A percentile compares a stretch with the other conserved stretches of the same genome.
These are phyloP conservation scores for Coluber constrictor DNA, from an alignment of 2,797 vertebrate species.

Conservation along the genomic window DNA sequence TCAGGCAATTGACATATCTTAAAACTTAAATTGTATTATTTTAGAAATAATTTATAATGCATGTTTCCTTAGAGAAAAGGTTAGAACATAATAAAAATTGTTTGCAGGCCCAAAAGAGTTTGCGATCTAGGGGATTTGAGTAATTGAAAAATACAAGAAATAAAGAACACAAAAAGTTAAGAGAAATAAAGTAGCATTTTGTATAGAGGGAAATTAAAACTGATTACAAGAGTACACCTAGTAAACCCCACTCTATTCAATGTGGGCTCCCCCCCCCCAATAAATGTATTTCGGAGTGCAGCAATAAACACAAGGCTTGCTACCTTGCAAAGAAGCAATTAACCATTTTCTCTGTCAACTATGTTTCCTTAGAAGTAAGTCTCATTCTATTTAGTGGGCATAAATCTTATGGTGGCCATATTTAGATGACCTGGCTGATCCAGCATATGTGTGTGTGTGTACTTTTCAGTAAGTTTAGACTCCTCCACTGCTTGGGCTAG, in stretches of 20 bases:
- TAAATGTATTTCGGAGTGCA: not conserved
- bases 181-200: not conserved
- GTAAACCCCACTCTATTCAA: not conserved
- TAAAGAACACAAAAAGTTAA: no score
- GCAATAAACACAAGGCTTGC: not conserved
- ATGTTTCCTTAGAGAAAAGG: not conserved
- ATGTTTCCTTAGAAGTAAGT: not conserved
- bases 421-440: not conserved
- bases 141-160: not conserved
- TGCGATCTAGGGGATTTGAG: not conserved
- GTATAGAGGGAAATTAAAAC: not conserved
- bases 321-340: not conserved
- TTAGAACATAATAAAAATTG: not conserved
- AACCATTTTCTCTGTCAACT: not conserved
- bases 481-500: not conserved
- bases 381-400: not conserved
- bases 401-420: not conserved
- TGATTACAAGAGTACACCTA: not conserved
- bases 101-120: not conserved
- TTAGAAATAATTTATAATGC: not conserved
- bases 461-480: not conserved
- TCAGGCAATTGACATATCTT: not conserved
- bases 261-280: not conserved
- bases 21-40: not conserved
- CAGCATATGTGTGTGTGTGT: not conserved